phyloP scores from a whole-genome alignment of 2,888 invertebrate genomes.

The Melangyna quadrimaculata region DNA sequence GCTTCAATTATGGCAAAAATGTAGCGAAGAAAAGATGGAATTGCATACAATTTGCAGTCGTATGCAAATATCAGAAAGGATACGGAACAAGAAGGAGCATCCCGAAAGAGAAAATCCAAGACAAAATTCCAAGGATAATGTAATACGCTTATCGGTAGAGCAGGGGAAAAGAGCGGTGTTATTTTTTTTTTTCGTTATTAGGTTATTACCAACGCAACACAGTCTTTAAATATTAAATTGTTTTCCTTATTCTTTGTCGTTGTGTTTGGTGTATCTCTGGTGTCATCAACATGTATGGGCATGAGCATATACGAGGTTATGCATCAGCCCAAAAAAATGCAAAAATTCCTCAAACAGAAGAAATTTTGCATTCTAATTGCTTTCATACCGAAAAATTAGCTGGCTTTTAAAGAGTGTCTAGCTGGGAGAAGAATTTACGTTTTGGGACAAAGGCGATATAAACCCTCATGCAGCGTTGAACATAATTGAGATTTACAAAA shows the following conservation, averaged over 20 bases:
- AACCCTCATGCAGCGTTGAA: neutral
- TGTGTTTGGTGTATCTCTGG: slow-evolving; percentile 25
- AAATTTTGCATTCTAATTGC: slow-evolving; percentile 62
- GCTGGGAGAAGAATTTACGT: neutral
- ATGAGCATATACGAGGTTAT: slow-evolving; percentile 27
- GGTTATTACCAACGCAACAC: slow-evolving; percentile 22
- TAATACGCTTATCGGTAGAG: slow-evolving; percentile 47
- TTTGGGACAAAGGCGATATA: neutral
- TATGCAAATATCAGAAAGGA: slow-evolving; percentile 41
- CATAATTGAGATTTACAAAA: neutral
- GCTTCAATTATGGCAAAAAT: neutral
- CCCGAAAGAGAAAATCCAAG: neutral
- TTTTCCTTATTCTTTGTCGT: slow-evolving; percentile 8
- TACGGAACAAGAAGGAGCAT: slow-evolving; percentile 21
- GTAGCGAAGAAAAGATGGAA: slow-evolving; percentile 12
- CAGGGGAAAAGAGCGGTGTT: slow-evolving; percentile 8
- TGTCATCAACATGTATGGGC: slow-evolving; percentile 53
- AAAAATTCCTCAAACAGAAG: slow-evolving; percentile 27
- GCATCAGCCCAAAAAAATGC: neutral
- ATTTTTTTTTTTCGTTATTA: slow-evolving; percentile 3
- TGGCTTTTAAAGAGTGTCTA: slow-evolving; percentile 29
- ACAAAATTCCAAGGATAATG: slow-evolving; percentile 44
- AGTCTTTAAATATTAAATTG: slow-evolving; percentile 56
- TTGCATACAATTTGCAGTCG: slow-evolving; percentile 57
- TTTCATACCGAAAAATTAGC: slow-evolving; percentile 49